phyloP scores from a whole-genome alignment of 2,113 vertebrate species.

The Shinisaurus crocodilurus region DNA sequence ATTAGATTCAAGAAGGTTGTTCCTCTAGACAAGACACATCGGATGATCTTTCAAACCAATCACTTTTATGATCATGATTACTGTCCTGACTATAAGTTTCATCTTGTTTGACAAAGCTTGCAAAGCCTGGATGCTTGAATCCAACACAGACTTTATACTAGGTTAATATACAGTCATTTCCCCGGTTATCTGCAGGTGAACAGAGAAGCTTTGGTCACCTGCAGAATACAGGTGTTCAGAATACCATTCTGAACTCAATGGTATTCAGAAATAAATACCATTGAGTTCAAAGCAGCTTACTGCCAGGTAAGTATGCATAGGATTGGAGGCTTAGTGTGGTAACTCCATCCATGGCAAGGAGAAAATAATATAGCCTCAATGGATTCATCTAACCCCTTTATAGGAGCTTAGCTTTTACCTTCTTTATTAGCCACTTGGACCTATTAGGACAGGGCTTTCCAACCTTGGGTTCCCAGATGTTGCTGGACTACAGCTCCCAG shows the following conservation, averaged over 20 bases:
- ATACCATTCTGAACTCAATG: too few relatives aligned
- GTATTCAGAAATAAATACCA: too few relatives aligned
- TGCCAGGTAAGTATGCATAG: too few relatives aligned
- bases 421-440: not conserved
- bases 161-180: too few relatives aligned
- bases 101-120: slow-evolving; percentile 27
- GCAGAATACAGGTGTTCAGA: too few relatives aligned
- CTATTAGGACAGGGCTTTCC: too few relatives aligned
- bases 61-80: slow-evolving; percentile 11
- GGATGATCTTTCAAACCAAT: not conserved
- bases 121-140: slow-evolving; percentile 26
- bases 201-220: not conserved
- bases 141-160: not conserved
- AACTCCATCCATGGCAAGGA: too few relatives aligned
- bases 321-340: too few relatives aligned
- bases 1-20: slow-evolving; percentile 27
- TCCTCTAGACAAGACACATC: slow-evolving; percentile 41
- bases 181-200: not conserved
- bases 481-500: too few relatives aligned
- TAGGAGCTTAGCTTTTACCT: not conserved
- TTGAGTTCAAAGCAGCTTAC: too few relatives aligned
- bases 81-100: slow-evolving; percentile 10
- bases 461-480: too few relatives aligned
- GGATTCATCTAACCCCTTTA: not conserved
- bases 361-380: not conserved